Evolutionary conservation across 1,140 invertebrate species (phyloP).

Genomic region (Chrysopa pallens): DNA sequence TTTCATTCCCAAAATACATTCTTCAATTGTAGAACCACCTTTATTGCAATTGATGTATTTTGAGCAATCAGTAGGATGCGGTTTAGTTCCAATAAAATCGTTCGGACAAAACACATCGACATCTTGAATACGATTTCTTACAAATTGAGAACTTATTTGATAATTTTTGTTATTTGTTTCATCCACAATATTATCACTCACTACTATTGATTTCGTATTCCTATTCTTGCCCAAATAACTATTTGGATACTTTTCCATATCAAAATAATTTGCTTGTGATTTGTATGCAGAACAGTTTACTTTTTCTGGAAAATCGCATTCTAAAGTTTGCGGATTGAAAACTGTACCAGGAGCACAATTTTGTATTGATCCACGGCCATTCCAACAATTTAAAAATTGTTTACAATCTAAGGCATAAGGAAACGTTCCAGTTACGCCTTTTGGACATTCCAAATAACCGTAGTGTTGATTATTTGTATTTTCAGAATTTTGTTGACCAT

Average conservation of each 20-base stretch:
- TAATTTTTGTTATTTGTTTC: too few species aligned
- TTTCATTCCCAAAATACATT: slow-evolving; percentile 43
- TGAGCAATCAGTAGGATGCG: slow-evolving; percentile 29
- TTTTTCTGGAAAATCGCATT: slow-evolving; percentile 44
- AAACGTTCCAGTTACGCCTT: slow-evolving; percentile 32
- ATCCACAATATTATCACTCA: too few species aligned
- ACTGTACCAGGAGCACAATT: slow-evolving; percentile 45
- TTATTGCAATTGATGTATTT: slow-evolving; percentile 50
- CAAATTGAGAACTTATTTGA: too few species aligned
- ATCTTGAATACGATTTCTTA: too few species aligned
- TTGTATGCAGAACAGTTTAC: slow-evolving; percentile 29
- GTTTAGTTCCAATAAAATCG: too few species aligned
- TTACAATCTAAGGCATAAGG: slow-evolving; percentile 41
- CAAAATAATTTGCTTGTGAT: not conserved
- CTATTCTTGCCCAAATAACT: slow-evolving; percentile 10
- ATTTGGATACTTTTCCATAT: slow-evolving; percentile 1
- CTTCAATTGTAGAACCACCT: slow-evolving; percentile 33
- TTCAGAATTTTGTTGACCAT: too few species aligned
- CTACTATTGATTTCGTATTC: too few species aligned
- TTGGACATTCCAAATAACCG: slow-evolving; percentile 24
- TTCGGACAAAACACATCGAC: too few species aligned
- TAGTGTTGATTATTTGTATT: too few species aligned
- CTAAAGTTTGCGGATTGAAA: slow-evolving; percentile 38
- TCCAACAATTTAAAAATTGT: slow-evolving; percentile 48
- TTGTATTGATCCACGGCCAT: slow-evolving; percentile 34